Conservation (phyloP, 2,797 vertebrate genomes). For the Cossypha niveicapilla region DNA sequence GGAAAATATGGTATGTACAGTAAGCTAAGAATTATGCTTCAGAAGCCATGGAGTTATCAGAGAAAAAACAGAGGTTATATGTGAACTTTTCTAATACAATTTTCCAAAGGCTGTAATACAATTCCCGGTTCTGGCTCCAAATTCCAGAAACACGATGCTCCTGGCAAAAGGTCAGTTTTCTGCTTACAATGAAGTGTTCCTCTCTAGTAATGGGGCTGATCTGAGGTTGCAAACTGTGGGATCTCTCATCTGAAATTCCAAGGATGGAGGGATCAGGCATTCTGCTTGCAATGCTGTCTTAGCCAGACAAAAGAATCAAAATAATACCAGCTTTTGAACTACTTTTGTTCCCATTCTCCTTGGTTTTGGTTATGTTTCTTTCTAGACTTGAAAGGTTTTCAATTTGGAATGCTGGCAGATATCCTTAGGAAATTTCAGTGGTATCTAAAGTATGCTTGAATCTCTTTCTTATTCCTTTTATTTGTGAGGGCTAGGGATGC, state of each 20-base stretch:
- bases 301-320: neutral
- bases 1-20: neutral
- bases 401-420: conserved; percentile 1
- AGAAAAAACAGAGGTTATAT: neutral
- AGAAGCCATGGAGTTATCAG: neutral
- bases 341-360: neutral
- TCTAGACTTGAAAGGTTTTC: neutral
- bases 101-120: neutral
- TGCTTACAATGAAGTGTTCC: neutral
- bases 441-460: neutral
- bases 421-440: conserved; percentile 2
- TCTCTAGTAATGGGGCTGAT: neutral
- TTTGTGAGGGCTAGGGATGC: neutral
- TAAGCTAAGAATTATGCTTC: neutral
- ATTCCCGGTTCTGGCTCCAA: neutral
- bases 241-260: conserved; percentile 1
- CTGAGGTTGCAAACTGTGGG: neutral
- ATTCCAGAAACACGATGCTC: neutral
- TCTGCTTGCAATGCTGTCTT: neutral
- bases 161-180: neutral
- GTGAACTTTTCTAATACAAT: neutral
- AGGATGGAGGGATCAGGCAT: neutral
- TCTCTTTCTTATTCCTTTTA: neutral
- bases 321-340: neutral
- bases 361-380: neutral